Evolutionary conservation across 2,888 invertebrate genomes (phyloP).

Genomic region (Sarcophaga rosellei): DNA sequence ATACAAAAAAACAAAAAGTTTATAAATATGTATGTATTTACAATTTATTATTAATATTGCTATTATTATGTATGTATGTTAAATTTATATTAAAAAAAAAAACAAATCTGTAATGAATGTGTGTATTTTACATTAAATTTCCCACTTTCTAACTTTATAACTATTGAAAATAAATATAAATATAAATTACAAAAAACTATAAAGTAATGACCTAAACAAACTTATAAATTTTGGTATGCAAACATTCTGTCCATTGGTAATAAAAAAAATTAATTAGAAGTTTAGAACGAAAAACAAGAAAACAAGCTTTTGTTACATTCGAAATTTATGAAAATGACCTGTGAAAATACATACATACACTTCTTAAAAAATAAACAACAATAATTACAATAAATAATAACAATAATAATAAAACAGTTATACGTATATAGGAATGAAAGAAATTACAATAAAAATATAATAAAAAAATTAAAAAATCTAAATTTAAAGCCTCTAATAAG

Average conservation of each 20-base stretch:
- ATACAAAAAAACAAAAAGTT: background rate
- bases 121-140: conserved; percentile 26
- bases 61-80: conserved; percentile 44
- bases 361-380: conserved; percentile 1
- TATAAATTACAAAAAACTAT: background rate
- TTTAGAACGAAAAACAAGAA: background rate
- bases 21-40: conserved; percentile 40
- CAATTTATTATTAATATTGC: conserved; percentile 34
- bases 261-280: conserved; percentile 6
- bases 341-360: conserved; percentile 32
- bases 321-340: conserved; percentile 25
- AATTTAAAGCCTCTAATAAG: background rate
- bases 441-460: conserved; percentile 45
- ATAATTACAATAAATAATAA: conserved; percentile 26
- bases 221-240: background rate
- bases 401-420: conserved; percentile 24
- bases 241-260: conserved; percentile 39
- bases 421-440: conserved; percentile 19
- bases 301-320: background rate
- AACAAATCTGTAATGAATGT: conserved; percentile 2
- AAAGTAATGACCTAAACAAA: no score
- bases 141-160: background rate
- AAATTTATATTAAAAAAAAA: conserved; percentile 34
- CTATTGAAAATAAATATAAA: background rate
- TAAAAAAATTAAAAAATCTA: background rate